Evolutionary conservation across 2,888 invertebrate genomes (phyloP).

Genomic region (Lagria hirta): DNA sequence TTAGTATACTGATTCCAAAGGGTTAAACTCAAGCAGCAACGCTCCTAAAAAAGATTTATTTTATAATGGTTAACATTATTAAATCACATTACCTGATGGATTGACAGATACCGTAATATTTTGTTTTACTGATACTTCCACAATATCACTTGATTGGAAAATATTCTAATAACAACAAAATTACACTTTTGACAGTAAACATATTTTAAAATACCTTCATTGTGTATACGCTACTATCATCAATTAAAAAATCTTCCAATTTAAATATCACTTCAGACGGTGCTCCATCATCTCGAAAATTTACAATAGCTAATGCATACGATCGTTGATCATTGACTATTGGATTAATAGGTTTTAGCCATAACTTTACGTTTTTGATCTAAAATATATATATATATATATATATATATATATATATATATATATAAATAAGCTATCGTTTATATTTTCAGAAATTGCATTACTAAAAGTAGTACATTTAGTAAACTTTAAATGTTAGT

Average conservation of each 20-base stretch:
- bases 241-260: slow-evolving; percentile 47
- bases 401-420: background rate
- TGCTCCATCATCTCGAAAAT: slow-evolving; percentile 53
- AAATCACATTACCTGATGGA: no score
- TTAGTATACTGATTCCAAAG: no score
- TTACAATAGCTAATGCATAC: slow-evolving; percentile 63
- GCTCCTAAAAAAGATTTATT: no score
- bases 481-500: no score
- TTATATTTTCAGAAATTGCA: background rate
- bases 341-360: slow-evolving; percentile 60
- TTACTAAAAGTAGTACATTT: background rate
- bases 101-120: no score
- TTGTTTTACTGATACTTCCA: no score
- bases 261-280: slow-evolving; percentile 49
- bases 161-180: no score
- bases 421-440: background rate
- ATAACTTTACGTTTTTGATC: slow-evolving; percentile 56
- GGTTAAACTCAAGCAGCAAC: no score
- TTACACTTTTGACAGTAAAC: no score
- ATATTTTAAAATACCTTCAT: no score
- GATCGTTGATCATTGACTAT: slow-evolving; percentile 53
- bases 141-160: no score
- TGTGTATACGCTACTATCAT: slow-evolving; percentile 44
- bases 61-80: no score
- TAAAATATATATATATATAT: slow-evolving; percentile 24